These are phyloP conservation scores for Malurus cyaneus DNA, from an alignment of 2,113 vertebrate species.

Conservation along the genomic window DNA sequence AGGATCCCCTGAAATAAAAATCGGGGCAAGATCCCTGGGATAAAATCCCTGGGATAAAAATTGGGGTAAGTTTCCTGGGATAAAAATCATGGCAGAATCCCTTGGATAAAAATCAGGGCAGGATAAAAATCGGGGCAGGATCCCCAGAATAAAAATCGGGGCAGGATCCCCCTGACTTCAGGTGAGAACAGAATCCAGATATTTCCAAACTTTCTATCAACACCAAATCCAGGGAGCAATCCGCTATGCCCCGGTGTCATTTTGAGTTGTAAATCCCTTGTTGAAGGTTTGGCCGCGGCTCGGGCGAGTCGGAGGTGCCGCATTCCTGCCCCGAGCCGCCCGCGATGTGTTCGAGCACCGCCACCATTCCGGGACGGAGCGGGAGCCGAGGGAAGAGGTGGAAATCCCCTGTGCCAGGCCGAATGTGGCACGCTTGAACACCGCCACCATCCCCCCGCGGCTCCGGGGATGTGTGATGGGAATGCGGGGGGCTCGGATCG, in stretches of 20 bases:
- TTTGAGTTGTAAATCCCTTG: accelerated
- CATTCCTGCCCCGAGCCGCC: not conserved
- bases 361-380: too few relatives aligned
- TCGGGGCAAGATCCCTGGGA: not conserved
- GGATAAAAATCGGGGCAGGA: not conserved
- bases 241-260: accelerated
- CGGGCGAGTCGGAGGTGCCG: not conserved
- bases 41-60: not conserved
- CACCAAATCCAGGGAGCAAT: accelerated
- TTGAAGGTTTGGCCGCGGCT: accelerated
- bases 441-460: too few relatives aligned
- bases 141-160: not conserved
- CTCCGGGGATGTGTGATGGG: too few relatives aligned
- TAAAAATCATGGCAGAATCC: not conserved
- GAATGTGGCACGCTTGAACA: too few relatives aligned
- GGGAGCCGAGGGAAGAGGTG: too few relatives aligned
- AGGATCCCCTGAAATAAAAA: not conserved
- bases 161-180: not conserved
- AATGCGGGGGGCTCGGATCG: too few relatives aligned
- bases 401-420: too few relatives aligned
- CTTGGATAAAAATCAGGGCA: not conserved
- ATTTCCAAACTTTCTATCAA: not conserved
- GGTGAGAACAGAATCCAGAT: not conserved
- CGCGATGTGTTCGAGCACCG: too few relatives aligned
- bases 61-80: not conserved